Conservation (phyloP, 2,797 vertebrate species). For the Smutsia gigantea region DNA sequence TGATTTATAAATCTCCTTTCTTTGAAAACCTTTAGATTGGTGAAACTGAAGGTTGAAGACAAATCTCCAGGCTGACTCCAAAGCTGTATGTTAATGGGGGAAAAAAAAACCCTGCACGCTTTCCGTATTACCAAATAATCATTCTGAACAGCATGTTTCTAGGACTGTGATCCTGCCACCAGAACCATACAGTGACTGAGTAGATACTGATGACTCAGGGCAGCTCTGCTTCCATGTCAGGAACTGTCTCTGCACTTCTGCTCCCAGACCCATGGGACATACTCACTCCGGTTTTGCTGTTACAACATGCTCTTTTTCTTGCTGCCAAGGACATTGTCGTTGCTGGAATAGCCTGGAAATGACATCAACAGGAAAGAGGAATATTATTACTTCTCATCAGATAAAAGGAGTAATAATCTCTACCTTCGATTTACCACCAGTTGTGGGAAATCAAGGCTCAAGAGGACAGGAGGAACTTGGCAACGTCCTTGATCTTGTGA, state of each 20-base stretch:
- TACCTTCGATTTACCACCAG: background rate
- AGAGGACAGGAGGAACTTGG: background rate
- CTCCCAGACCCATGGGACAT: accelerated
- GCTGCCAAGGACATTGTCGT: slow-evolving; percentile 48
- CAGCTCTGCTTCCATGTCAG: accelerated
- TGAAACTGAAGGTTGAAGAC: background rate
- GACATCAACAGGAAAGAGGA: slow-evolving; percentile 21
- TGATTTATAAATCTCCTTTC: background rate
- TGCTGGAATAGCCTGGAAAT: slow-evolving; percentile 72
- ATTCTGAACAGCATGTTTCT: background rate
- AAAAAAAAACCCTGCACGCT: background rate
- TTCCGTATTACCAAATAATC: accelerated
- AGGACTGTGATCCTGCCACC: accelerated
- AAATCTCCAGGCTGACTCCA: background rate
- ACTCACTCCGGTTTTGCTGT: slow-evolving; percentile 43
- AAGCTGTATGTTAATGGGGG: background rate
- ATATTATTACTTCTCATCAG: background rate
- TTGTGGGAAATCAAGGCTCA: background rate
- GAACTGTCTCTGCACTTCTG: accelerated
- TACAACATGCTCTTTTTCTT: slow-evolving; percentile 65
- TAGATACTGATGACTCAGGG: accelerated
- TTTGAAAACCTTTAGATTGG: background rate
- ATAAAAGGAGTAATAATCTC: background rate
- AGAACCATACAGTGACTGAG: accelerated
- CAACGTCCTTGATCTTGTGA: background rate